Conservation (phyloP, 2,113 vertebrate species). For the Phocoena phocoena region DNA sequence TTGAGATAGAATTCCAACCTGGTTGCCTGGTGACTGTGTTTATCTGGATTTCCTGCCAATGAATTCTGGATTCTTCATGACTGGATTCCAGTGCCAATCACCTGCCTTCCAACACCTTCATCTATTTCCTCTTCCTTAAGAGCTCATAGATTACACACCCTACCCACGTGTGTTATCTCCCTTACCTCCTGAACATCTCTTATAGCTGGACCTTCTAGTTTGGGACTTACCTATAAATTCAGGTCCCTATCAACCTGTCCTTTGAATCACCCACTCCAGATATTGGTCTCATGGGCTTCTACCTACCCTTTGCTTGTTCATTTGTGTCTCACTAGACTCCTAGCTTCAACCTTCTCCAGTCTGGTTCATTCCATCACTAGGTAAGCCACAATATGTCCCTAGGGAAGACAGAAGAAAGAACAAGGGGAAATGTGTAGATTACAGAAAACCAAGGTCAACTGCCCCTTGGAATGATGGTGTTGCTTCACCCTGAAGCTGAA, state of each 20-base stretch:
- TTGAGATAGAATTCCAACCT: constrained; percentile 24
- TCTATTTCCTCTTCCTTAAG: neutral
- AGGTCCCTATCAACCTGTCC: neutral
- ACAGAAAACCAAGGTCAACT: neutral
- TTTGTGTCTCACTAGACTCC: neutral
- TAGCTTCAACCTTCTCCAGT: neutral
- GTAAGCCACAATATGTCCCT: neutral
- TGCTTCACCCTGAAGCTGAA: neutral
- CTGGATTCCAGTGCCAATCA: neutral
- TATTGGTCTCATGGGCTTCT: neutral
- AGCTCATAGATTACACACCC: neutral
- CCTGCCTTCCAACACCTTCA: neutral
- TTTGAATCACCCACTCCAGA: neutral
- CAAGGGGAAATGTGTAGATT: neutral
- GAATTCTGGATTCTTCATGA: neutral
- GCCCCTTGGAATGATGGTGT: neutral
- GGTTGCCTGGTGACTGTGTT: constrained; percentile 52
- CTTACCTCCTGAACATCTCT: neutral
- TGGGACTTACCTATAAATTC: neutral
- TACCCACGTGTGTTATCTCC: neutral
- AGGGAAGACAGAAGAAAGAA: neutral
- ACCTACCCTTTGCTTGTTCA: neutral
- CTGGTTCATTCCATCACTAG: neutral
- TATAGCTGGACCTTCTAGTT: neutral
- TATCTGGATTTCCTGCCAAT: constrained; percentile 22